Evolutionary conservation across 2,888 invertebrate species (phyloP).

Genomic region (Elmis aenea): DNA sequence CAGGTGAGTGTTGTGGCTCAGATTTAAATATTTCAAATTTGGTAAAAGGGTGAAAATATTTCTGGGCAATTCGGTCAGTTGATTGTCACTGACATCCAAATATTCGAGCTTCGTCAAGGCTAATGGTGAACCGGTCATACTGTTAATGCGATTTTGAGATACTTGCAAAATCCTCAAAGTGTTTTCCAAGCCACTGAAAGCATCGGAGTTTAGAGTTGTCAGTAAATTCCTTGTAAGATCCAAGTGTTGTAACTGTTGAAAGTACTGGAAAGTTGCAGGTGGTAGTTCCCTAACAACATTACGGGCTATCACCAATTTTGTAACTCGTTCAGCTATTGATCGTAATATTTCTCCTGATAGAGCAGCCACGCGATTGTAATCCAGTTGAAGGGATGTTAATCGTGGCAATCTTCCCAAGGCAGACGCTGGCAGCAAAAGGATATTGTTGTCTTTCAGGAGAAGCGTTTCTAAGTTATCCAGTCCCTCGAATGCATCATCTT

Average conservation of each 20-base stretch:
- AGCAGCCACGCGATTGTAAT: constrained; percentile 83
- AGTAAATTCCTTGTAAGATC: constrained; percentile 78
- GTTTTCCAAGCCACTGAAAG: constrained; percentile 71
- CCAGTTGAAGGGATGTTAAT: constrained; percentile 68
- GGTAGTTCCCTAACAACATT: constrained; percentile 86
- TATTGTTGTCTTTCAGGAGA: constrained; percentile 81
- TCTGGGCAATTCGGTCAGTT: constrained; percentile 64
- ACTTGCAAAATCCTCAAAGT: constrained; percentile 67
- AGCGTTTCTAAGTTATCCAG: constrained; percentile 70
- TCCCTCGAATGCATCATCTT: constrained; percentile 84
- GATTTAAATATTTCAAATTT: constrained; percentile 65
- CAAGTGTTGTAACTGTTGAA: constrained; percentile 64
- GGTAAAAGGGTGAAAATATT: constrained; percentile 64
- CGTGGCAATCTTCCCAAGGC: constrained; percentile 76
- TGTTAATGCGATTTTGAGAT: constrained; percentile 68
- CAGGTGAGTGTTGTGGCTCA: constrained; percentile 70
- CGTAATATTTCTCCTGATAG: constrained; percentile 72
- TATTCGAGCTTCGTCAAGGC: constrained; percentile 60
- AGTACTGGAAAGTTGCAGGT: constrained; percentile 71
- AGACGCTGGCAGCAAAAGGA: constrained; percentile 76
- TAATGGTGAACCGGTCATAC: constrained; percentile 60
- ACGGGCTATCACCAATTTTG: constrained; percentile 66
- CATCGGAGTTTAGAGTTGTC: constrained; percentile 64
- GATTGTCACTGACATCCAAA: constrained; percentile 76
- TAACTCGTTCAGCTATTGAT: constrained; percentile 66